Base-by-base conservation (phyloP, 2,113 vertebrate genomes). In the Callipepla squamata region DNA sequence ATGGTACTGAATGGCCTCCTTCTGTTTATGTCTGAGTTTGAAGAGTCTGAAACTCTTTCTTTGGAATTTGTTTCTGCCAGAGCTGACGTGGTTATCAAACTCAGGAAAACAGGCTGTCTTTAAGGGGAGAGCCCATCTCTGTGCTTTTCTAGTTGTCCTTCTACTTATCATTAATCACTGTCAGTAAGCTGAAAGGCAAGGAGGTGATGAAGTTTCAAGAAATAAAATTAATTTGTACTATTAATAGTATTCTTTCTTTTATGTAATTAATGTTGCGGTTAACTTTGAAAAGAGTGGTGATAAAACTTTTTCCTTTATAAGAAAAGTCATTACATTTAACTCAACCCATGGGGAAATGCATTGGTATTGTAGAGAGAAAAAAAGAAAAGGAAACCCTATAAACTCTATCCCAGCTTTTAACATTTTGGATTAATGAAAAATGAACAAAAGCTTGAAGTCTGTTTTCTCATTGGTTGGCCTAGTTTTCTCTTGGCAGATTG, bases 391-490 rank as follows among this genome's bases (percentile, higher is more conserved):
- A 30, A 88, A 26, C 51, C 51, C 51, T 30, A 53, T 30, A 57
- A 57, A 4, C 38, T 78, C 11, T 68, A 7, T 14, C 86, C 5
- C 70, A 81, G 38, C 26, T 92, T 89, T 80, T 86, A 78, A 74
- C n/a, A 21, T 80, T 90, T 86, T 86, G 36, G 40, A 82, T 66
- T 91, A 76, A 48, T 58, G 58, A 90, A 89, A 94, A 93, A 72
- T 65, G n/a, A 89, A 80, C 61, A 81, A 89, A 92, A 91, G 23
- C 80, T 75, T 76, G 7, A 86, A 87, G 69, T 57, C 30, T 42
- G 6, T 19, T 84, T 93, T 81, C 36, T 73, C 7, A 51, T 89
- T 89, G 44, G 58, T 58, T 89, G 74, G 67, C 75, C 55, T 85
- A 13, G 32, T 89, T 92, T 94, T 73, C 36, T 91, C 3, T 3